A percentile compares a stretch with the other conserved stretches of the same genome.
Conservation (phyloP, 2,113 vertebrate species). For the Microtus ochrogaster region DNA sequence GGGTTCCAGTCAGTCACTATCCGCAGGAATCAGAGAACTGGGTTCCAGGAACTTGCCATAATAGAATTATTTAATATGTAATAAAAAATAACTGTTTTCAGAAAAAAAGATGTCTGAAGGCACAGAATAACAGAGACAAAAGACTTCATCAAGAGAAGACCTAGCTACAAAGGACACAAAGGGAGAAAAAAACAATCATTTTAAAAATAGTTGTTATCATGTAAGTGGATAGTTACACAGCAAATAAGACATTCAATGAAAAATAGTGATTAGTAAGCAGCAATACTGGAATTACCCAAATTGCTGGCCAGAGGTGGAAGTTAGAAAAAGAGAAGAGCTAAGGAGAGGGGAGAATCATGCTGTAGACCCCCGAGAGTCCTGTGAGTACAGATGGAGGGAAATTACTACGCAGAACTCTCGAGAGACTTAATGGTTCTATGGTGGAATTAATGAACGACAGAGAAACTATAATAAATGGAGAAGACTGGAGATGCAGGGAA, state of each 20-base stretch:
- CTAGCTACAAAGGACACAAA: background rate
- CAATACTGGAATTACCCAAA: background rate
- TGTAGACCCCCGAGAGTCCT: background rate
- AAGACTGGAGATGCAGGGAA: background rate
- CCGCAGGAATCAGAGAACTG: background rate
- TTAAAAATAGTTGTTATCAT: background rate
- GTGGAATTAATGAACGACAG: background rate
- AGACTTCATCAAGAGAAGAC: background rate
- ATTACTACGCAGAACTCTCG: background rate
- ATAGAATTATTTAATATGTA: background rate
- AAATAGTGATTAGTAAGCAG: background rate
- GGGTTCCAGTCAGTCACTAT: background rate
- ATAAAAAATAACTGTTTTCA: background rate
- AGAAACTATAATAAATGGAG: background rate
- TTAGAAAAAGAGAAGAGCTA: background rate
- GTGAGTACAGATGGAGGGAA: background rate
- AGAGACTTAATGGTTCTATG: background rate
- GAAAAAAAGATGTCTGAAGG: background rate
- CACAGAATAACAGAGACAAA: background rate
- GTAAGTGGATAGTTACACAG: background rate
- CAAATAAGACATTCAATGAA: background rate
- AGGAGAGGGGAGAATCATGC: fast-evolving
- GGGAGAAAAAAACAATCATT: background rate
- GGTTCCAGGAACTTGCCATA: background rate
- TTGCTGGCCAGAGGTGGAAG: background rate